These are phyloP conservation scores for Lucifuga dentata DNA, from an alignment of 2,113 vertebrate species.

Conservation along the genomic window DNA sequence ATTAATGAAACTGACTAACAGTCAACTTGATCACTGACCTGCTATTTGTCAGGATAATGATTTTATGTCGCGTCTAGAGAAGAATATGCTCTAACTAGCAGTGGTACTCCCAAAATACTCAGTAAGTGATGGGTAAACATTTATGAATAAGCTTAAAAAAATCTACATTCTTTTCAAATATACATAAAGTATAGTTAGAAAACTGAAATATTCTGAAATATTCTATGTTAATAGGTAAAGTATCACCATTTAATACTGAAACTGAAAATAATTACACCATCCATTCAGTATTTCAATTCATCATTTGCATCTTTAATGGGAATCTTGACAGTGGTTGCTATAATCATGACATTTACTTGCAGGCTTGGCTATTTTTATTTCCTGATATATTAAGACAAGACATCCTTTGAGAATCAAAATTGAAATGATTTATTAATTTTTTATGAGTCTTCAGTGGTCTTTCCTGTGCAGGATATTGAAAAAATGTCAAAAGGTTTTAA, in stretches of 20 bases:
- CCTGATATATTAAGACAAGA: constrained; percentile 24
- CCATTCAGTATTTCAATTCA: constrained; percentile 11
- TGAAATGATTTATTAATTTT: constrained; percentile 62
- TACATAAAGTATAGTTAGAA: too few species aligned
- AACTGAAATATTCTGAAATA: too few species aligned
- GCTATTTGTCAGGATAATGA: constrained; percentile 58
- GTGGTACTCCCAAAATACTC: constrained; percentile 28
- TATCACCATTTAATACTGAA: constrained; percentile 16
- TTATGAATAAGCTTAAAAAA: constrained; percentile 44
- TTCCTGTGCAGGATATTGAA: constrained; percentile 20
- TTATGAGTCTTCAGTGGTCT: constrained; percentile 12
- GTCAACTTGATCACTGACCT: constrained; percentile 44
- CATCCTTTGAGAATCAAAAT: constrained; percentile 32
- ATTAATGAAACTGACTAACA: constrained; percentile 42
- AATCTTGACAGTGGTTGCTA: constrained; percentile 26
- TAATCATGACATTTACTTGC: constrained; percentile 16
- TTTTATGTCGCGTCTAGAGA: constrained; percentile 48
- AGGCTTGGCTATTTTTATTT: constrained; percentile 35
- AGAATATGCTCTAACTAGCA: constrained; percentile 42
- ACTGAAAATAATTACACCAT: constrained; percentile 19
- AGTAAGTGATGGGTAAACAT: constrained; percentile 40
- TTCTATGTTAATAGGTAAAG: constrained; percentile 21
- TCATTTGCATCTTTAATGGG: too few species aligned
- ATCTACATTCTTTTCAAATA: not conserved
- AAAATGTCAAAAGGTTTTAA: constrained; percentile 2